A percentile compares a stretch with the other conserved stretches of the same genome.
phyloP scores from a whole-genome alignment of 2,797 vertebrate species.

The Chelmon rostratus region DNA sequence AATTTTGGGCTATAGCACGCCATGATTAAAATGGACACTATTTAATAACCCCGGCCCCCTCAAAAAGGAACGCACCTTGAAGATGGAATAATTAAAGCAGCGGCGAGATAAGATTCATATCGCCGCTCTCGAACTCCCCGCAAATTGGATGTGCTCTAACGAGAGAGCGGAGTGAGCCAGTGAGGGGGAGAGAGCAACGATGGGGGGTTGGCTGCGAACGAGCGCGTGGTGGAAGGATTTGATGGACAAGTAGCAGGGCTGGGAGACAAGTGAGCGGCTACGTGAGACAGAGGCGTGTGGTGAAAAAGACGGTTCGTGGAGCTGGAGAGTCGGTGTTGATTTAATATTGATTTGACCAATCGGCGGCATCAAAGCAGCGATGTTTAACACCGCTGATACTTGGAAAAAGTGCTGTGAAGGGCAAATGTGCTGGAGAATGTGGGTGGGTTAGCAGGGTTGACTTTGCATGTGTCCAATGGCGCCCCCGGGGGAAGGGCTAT shows the following conservation, averaged over 20 bases:
- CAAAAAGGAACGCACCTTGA: slow-evolving; percentile 79
- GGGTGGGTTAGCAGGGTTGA: slow-evolving; percentile 71
- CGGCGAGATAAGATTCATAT: slow-evolving; percentile 85
- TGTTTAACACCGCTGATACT: slow-evolving; percentile 22
- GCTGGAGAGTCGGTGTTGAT: slow-evolving; percentile 14
- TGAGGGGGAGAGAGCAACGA: slow-evolving; percentile 20
- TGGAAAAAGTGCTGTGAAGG: slow-evolving; percentile 62
- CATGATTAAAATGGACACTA: slow-evolving; percentile 85
- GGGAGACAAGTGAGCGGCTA: slow-evolving; percentile 32
- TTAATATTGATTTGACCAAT: slow-evolving; percentile 11
- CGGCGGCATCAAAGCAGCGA: neutral
- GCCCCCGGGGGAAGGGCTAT: slow-evolving; percentile 80
- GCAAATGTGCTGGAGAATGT: slow-evolving; percentile 69
- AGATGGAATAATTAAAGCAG: slow-evolving; percentile 87
- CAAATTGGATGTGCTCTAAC: slow-evolving; percentile 76
- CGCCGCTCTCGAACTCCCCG: slow-evolving; percentile 57
- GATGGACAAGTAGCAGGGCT: slow-evolving; percentile 53
- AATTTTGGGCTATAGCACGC: slow-evolving; percentile 79
- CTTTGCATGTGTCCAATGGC: slow-evolving; percentile 79
- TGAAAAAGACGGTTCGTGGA: slow-evolving; percentile 14
- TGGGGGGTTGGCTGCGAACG: neutral
- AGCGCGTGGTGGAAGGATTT: slow-evolving; percentile 46
- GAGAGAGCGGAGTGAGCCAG: slow-evolving; percentile 29
- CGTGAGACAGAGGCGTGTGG: neutral
- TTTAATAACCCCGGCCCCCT: slow-evolving; percentile 81